Base-by-base conservation (phyloP, 2,113 vertebrate species). In the Coreoperca whiteheadi region DNA sequence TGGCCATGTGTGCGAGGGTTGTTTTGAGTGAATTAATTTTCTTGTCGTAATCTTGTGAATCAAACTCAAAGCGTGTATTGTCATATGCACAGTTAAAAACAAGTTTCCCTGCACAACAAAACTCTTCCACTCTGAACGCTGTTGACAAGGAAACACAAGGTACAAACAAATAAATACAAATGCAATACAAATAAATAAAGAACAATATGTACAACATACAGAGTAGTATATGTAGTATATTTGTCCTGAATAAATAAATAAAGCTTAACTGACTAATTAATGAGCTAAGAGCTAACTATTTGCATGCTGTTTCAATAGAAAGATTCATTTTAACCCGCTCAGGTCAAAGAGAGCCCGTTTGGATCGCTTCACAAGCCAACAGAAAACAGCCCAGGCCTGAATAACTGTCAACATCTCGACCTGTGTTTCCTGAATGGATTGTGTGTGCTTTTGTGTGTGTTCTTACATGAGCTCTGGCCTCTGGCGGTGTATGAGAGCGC, bases 401-500 rank as follows among this genome's bases (percentile, higher is more conserved):
- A 59, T 57, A 53, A 78, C 57, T 1, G 21, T 51, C n/a, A 77
- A 48, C 2, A 39, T 56, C 28, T 64, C 50, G 32, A 30, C 3
- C 1, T 0, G 56, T 30, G 56, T 30, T 74, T 73, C 14, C 51
- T 39, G 48, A 25, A 21, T 56, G 25, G 14, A 28, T 6, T 37
- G 15, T 37, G 43, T 39, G 14, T 54, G n/a, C 54, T 8, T 78
- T 43, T 6, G 48, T 50, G 53, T 41, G 48, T 57, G 48, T 70
- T 43, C 89, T 92, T 71, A 94, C 93, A 99, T 96, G 79, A 99
- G 97, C 43, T 98, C 96, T 0, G 97, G 97, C 78, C 95, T 96
- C 94, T 98, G 98, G 91, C 80, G 95, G 90, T 99, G 98, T 71
- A 99, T 96, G 88, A 99, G 95, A 10, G 98, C 98, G 57, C 98